A percentile compares a stretch with the other conserved stretches of the same genome.
Conservation (phyloP, 2,113 vertebrate species). For the Syngnathus scovelli region DNA sequence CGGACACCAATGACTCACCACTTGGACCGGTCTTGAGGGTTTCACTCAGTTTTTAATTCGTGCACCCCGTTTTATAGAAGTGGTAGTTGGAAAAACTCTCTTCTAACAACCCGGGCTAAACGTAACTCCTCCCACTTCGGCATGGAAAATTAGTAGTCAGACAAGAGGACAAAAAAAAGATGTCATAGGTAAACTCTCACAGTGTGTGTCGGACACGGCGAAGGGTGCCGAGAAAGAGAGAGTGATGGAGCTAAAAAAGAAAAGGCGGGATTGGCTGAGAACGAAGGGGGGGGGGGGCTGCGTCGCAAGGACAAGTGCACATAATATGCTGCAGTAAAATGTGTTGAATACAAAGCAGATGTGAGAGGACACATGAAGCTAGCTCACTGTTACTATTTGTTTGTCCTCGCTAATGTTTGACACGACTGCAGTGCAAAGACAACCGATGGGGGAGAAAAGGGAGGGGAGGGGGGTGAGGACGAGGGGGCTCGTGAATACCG, state of each 20-base stretch:
- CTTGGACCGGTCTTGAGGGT: background rate
- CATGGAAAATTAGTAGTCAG: too few relatives aligned
- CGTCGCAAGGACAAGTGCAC: slow-evolving; percentile 56
- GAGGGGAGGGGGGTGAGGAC: background rate
- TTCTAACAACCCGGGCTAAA: too few relatives aligned
- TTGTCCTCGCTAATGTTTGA: slow-evolving; percentile 29
- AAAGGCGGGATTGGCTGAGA: background rate
- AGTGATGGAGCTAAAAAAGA: background rate
- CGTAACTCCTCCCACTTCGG: too few relatives aligned
- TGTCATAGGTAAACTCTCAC: too few relatives aligned
- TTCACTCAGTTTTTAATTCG: background rate
- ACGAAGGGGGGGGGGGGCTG: slow-evolving; percentile 19
- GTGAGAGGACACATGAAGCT: slow-evolving; percentile 29
- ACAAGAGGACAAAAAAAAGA: too few relatives aligned
- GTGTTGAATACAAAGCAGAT: slow-evolving; percentile 55
- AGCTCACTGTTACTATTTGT: slow-evolving; percentile 39
- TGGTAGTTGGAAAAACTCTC: too few relatives aligned
- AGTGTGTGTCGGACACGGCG: slow-evolving; percentile 20
- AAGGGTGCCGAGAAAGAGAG: slow-evolving; percentile 4
- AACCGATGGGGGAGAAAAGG: slow-evolving; percentile 22
- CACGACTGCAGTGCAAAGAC: slow-evolving; percentile 38
- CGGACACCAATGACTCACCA: slow-evolving; percentile 12
- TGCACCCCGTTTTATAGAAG: background rate
- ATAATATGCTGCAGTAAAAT: slow-evolving; percentile 53
- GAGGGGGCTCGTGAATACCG: slow-evolving; percentile 35